These are phyloP conservation scores for Itoplectis maculator DNA, from an alignment of 2,888 invertebrate species.

Conservation along the genomic window DNA sequence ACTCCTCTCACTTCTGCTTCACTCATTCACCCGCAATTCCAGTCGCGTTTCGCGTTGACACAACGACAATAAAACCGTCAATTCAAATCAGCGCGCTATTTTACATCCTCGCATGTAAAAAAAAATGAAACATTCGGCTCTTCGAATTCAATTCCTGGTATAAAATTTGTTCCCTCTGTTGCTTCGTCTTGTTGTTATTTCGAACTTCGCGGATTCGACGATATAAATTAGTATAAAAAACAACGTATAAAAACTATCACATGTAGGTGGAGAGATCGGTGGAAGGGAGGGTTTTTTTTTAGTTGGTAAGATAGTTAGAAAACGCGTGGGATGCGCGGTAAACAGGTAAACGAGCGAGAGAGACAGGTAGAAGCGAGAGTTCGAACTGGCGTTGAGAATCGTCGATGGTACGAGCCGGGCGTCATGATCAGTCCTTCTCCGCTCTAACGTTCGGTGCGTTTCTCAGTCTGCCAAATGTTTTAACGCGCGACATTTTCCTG, in stretches of 20 bases:
- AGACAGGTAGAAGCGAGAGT: constrained; percentile 17
- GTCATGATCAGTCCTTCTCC: constrained; percentile 58
- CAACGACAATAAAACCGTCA: not conserved
- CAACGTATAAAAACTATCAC: not conserved
- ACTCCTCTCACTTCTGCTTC: constrained; percentile 62
- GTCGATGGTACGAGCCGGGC: constrained; percentile 53
- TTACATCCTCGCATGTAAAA: not conserved
- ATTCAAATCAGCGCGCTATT: constrained; percentile 8
- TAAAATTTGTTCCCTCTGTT: not conserved
- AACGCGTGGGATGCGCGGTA: not conserved
- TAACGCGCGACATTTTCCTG: constrained; percentile 42
- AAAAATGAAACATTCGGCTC: too few relatives aligned
- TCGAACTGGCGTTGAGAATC: constrained; percentile 32
- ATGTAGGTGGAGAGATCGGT: constrained; percentile 14
- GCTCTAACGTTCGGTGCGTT: constrained; percentile 27
- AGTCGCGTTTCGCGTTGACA: constrained; percentile 43
- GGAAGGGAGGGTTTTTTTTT: not conserved
- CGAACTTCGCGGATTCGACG: not conserved
- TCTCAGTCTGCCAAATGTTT: constrained; percentile 48
- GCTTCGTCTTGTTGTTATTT: not conserved
- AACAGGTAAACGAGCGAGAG: not conserved
- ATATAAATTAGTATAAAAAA: not conserved
- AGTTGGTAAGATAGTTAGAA: constrained; percentile 12
- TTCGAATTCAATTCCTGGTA: constrained; percentile 6
- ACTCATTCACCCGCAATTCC: constrained; percentile 63